Percentiles rank a stretch among this genome's conserved stretches.
Conservation (phyloP, 2,888 invertebrate genomes). For the Panopea generosa region DNA sequence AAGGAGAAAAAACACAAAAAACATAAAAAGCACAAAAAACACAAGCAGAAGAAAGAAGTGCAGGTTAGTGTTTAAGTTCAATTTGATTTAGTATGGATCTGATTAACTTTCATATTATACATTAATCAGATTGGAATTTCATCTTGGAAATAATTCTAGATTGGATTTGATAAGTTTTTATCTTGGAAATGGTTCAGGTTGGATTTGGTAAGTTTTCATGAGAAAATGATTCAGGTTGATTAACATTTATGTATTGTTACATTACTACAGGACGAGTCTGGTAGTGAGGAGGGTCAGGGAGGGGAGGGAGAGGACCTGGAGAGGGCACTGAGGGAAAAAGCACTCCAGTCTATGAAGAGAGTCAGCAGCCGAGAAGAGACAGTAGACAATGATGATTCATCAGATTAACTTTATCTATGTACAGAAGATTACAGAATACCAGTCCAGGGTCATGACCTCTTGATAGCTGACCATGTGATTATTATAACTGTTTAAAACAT, state of each 20-base stretch:
- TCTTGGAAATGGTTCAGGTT: too few relatives aligned
- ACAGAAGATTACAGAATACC: not conserved
- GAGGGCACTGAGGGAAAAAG: slow-evolving; percentile 77
- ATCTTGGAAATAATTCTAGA: too few relatives aligned
- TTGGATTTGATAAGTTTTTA: too few relatives aligned
- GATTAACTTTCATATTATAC: too few relatives aligned
- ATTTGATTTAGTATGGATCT: too few relatives aligned
- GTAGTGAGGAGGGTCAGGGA: slow-evolving; percentile 25
- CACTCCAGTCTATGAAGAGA: slow-evolving; percentile 77
- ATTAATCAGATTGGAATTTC: too few relatives aligned
- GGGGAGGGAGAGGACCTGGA: slow-evolving; percentile 73
- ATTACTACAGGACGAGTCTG: slow-evolving; percentile 31
- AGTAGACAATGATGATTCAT: slow-evolving; percentile 35
- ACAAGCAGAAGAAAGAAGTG: slow-evolving; percentile 45
- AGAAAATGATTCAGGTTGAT: too few relatives aligned
- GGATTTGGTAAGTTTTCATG: too few relatives aligned
- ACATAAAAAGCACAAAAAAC: slow-evolving; percentile 62
- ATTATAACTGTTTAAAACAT: too few relatives aligned
- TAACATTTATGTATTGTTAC: too few relatives aligned
- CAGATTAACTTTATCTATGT: slow-evolving; percentile 34
- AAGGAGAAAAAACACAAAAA: slow-evolving; percentile 63
- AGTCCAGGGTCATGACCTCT: not conserved
- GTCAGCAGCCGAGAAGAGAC: not conserved
- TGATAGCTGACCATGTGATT: too few relatives aligned
- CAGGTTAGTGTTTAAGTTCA: too few relatives aligned